Percentiles rank a stretch among this genome's conserved stretches.
Evolutionary conservation across 2,113 vertebrate genomes (phyloP).

Genomic region (Ovibos moschatus): DNA sequence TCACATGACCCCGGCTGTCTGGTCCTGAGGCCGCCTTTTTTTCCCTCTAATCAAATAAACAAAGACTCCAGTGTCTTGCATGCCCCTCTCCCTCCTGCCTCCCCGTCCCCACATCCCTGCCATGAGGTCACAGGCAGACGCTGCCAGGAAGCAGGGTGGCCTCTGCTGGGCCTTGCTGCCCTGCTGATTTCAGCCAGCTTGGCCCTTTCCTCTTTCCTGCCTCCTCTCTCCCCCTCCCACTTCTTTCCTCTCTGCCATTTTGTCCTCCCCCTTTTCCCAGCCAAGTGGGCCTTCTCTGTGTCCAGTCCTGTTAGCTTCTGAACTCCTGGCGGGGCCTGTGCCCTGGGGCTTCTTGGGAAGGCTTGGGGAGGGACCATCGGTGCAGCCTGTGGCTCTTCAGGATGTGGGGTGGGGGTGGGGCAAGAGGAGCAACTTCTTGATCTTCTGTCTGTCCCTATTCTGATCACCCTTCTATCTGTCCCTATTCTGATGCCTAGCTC

Average conservation of each 20-base stretch:
- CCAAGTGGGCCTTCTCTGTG: background rate
- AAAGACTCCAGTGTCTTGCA: conserved; percentile 73
- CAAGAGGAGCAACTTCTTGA: background rate
- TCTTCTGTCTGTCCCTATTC: background rate
- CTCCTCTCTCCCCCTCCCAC: background rate
- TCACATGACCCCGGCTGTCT: conserved; percentile 68
- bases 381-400: background rate
- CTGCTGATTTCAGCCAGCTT: conserved; percentile 47
- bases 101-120: conserved; percentile 55
- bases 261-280: background rate
- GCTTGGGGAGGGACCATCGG: background rate
- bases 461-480: background rate
- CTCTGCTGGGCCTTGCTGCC: conserved; percentile 55
- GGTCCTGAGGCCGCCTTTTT: conserved; percentile 63
- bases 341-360: background rate
- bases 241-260: conserved; percentile 14
- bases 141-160: conserved; percentile 73
- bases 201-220: conserved; percentile 40
- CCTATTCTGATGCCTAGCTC: background rate
- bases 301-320: background rate
- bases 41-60: conserved; percentile 72
- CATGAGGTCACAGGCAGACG: conserved; percentile 71
- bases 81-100: conserved; percentile 51
- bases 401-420: background rate
- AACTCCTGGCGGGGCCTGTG: background rate